Percentiles rank a stretch among this genome's conserved stretches.
Conservation (phyloP, 2,888 invertebrate species). For the Hypercompe scribonia region DNA sequence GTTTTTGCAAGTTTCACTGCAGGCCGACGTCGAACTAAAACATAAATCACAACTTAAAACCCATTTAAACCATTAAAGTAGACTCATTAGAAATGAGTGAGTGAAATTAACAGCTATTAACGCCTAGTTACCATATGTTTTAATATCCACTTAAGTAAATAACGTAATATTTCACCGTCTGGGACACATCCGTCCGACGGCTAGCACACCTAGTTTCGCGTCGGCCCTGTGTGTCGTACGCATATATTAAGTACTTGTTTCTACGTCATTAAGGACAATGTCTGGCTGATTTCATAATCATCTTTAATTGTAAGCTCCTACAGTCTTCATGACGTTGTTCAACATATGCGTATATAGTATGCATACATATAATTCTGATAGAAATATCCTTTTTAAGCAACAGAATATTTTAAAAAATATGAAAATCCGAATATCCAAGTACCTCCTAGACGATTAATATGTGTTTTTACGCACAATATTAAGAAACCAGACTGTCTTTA, state of each 20-base stretch:
- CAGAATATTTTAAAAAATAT: no score
- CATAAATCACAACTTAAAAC: not conserved
- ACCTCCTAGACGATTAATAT: no score
- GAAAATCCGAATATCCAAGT: no score
- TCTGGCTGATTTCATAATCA: constrained; percentile 42
- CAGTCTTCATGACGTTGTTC: constrained; percentile 31
- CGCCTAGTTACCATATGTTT: constrained; percentile 61
- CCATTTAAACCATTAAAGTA: constrained; percentile 13
- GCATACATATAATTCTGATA: not conserved
- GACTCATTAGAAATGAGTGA: constrained; percentile 45
- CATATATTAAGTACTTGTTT: constrained; percentile 36
- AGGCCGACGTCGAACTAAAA: not conserved
- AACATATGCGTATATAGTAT: not conserved
- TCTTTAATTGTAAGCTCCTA: constrained; percentile 21
- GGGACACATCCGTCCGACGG: constrained; percentile 65
- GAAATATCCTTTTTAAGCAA: not conserved
- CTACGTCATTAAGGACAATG: constrained; percentile 31
- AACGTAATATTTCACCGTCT: constrained; percentile 66
- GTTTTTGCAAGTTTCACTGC: not conserved
- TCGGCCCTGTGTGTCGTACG: constrained; percentile 10
- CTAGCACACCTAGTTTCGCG: constrained; percentile 43
- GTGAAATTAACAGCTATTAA: constrained; percentile 66
- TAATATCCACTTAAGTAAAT: constrained; percentile 67
- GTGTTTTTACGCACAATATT: no score
- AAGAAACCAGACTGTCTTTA: no score